Base-by-base conservation (phyloP, 1,140 invertebrate species). In the Euborellia annulipes region DNA sequence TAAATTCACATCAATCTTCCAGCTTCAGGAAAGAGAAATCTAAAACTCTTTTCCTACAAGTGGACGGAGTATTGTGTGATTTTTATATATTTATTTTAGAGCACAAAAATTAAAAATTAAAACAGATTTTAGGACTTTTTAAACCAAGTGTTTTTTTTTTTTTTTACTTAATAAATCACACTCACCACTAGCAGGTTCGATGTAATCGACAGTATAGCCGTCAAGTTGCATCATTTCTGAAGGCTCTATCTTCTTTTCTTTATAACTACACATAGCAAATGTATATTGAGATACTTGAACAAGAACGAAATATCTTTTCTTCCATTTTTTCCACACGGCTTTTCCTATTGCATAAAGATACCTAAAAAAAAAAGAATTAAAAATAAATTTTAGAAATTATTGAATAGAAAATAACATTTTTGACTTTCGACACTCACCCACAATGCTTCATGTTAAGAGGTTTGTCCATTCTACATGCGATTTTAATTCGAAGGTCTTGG, bases 251-350 rank as follows among this genome's bases (percentile, higher is more conserved):
- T 98, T 98, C 67, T 97, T 98, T 62, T 98, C 93, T 62, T 96
- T 89, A 64, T 98, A 99, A 58, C 89, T 97, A 67, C 96, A 98
- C 78, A 99, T 92, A 20, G 94, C 95, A 73, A 99, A 99, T 23
- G 94, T 98, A 66, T 98, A 99, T 70, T 99, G 96, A 34, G 93
- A 98, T 14, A 96, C 92, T 76, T 99, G 95, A 34, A 98, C 94
- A 43, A 99, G 67, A 47, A 97, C 91, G 74, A 91, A 96, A 67
- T 98, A 99, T 48, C 96, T 73, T 58, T 89, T 88, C 67, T 98
- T 98, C 93, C 94, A 98, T 63, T 98, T 98, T 60, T 97, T 95
- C 95, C 95, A 99, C 1, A 97, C 90, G 47, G 82, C 86, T 71
- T 97, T 97, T 19, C 95, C 95, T 54, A 92, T 72, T 6, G 86